These are phyloP conservation scores for Oxycera nigricornis DNA, from an alignment of 2,888 invertebrate genomes.

Conservation along the genomic window DNA sequence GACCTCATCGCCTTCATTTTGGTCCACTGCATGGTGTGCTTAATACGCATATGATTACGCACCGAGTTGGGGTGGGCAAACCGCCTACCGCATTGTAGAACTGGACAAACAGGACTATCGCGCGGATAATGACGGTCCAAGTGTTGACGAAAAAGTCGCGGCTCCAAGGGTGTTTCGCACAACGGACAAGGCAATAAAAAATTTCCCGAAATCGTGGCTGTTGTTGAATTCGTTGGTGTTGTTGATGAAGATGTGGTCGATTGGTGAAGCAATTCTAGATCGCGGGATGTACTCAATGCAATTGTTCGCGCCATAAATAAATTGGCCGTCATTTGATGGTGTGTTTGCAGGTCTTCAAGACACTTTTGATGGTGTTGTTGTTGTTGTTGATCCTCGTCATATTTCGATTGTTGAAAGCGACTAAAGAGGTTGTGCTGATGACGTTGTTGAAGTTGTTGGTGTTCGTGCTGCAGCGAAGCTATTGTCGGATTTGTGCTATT, in stretches of 20 bases:
- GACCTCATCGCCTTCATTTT: conserved; percentile 76
- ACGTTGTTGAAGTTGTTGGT: conserved; percentile 54
- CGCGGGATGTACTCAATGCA: conserved; percentile 58
- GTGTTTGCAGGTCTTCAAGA: conserved; percentile 57
- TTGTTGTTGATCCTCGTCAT: conserved; percentile 26
- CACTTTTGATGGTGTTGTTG: conserved; percentile 51
- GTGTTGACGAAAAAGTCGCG: conserved; percentile 75
- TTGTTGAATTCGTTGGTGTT: conserved; percentile 49
- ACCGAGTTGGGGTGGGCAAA: conserved; percentile 88
- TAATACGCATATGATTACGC: conserved; percentile 85
- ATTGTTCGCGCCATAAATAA: conserved; percentile 61
- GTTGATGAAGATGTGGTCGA: conserved; percentile 58
- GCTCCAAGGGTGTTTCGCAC: conserved; percentile 71
- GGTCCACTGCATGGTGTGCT: conserved; percentile 83
- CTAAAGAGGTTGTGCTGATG: conserved; percentile 48
- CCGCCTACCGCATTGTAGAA: conserved; percentile 74
- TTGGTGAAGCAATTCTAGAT: conserved; percentile 59
- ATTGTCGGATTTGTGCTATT: conserved; percentile 45
- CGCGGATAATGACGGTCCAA: conserved; percentile 84
- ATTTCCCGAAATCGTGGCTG: conserved; percentile 59
- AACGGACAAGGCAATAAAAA: conserved; percentile 72
- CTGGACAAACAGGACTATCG: conserved; percentile 83
- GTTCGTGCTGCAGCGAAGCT: conserved; percentile 54
- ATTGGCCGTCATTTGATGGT: conserved; percentile 61
- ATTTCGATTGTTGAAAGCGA: conserved; percentile 50